Base-by-base conservation (phyloP, 2,797 vertebrate species). In the Tarsius wallacei region DNA sequence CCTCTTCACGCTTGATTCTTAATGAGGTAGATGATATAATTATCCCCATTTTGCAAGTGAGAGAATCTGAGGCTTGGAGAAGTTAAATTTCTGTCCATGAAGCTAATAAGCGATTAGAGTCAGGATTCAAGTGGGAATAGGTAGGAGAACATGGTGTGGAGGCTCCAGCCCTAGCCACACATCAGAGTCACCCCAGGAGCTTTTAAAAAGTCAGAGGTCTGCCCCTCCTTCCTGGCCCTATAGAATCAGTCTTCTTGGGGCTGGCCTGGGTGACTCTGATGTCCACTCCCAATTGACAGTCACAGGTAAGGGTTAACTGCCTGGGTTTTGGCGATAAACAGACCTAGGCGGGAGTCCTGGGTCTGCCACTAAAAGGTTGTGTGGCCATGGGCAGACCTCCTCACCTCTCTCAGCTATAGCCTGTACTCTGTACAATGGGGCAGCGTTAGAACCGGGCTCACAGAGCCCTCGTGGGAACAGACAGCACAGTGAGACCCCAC, bases 401-500 rank as follows among this genome's bases (percentile, higher is more conserved):
- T 87, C 24, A 1, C 16, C 47, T 33, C 78, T 61, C 57, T 87
- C 80, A 59, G 42, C 14, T 57, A 66, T 12, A 9, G 36, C 16
- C 11, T 55, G 59, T 10, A 0, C 4, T 31, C 11, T 55, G 36
- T 12, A 33, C 1, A 1, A 24, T 1, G 12, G 5, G 13, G 9
- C 16, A 33, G 51, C 11, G 2, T 5, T 0, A 8, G 68, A 53
- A n/a, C 21, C 66, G 10, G 8, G 5, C 24, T 90, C 71, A 4
- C 19, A 21, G 80, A 57, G 17, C 47, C 73, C 10, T 1, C 4
- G 1, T 11, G 17, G 51, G 49, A 68, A 28, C 0, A 0, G 57
- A 17, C 16, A 15, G 1, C 61, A 26, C 22, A 3, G 0, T 1
- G 24, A 51, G 51, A 63, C 19, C 1, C 0, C 0, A n/a, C 53